A percentile compares a stretch with the other conserved stretches of the same genome.
Evolutionary conservation across 1,140 invertebrate species (phyloP).

Genomic region (Prorops nasuta): DNA sequence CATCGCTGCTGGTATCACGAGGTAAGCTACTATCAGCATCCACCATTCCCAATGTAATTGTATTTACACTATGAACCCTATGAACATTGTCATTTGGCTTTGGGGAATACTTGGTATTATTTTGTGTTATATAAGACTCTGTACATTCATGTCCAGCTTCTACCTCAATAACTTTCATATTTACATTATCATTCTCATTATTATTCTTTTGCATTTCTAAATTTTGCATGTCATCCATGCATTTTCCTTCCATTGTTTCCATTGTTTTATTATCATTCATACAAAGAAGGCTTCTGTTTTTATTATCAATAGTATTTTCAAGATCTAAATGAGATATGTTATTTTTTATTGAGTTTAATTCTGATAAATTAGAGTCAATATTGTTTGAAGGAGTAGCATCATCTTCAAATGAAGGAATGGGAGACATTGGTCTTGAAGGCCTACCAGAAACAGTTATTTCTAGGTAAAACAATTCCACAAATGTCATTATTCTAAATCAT

Average conservation of each 20-base stretch:
- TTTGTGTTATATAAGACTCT: slow-evolving; percentile 23
- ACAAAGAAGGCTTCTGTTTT: slow-evolving; percentile 31
- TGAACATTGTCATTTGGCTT: slow-evolving; percentile 41
- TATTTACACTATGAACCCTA: slow-evolving; percentile 46
- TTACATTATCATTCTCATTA: slow-evolving; percentile 26
- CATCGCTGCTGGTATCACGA: slow-evolving; percentile 63
- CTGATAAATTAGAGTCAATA: slow-evolving; percentile 42
- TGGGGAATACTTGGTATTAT: slow-evolving; percentile 26
- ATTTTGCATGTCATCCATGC: slow-evolving; percentile 32
- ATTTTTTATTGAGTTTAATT: slow-evolving; percentile 36
- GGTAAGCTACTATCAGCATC: slow-evolving; percentile 58
- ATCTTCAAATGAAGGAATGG: slow-evolving; percentile 67
- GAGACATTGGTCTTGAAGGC: slow-evolving; percentile 76
- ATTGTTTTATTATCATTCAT: slow-evolving; percentile 47
- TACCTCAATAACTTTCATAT: slow-evolving; percentile 35
- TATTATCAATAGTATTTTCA: slow-evolving; percentile 25
- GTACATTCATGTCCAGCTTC: slow-evolving; percentile 33
- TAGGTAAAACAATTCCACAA: background rate
- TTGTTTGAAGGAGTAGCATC: slow-evolving; percentile 41
- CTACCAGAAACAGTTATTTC: slow-evolving; percentile 49
- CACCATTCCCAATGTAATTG: slow-evolving; percentile 42
- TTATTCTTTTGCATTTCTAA: slow-evolving; percentile 30
- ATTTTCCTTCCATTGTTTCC: slow-evolving; percentile 52
- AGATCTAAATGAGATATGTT: slow-evolving; percentile 29
- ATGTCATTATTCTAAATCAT: slow-evolving; percentile 5